Conservation (phyloP, 2,113 vertebrate species). For the Chloropsis hardwickii region DNA sequence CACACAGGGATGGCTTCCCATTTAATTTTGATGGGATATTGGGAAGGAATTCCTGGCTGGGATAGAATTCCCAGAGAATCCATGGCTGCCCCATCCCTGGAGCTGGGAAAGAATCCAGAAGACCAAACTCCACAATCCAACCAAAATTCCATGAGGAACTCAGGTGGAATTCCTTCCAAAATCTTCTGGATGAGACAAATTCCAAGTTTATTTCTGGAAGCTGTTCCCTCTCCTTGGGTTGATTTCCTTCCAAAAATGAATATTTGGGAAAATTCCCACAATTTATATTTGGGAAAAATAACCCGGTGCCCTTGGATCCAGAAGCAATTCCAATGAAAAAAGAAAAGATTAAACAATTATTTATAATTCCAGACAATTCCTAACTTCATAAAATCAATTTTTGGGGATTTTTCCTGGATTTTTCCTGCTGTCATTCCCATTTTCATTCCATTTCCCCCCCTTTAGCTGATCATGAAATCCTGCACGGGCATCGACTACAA, state of each 20-base stretch:
- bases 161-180: background rate
- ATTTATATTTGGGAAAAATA: background rate
- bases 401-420: background rate
- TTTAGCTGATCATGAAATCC: constrained; percentile 91
- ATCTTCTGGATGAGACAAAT: background rate
- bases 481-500: constrained; percentile 91
- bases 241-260: background rate
- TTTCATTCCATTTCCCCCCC: accelerated
- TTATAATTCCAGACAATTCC: background rate
- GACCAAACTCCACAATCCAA: background rate
- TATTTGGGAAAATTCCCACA: background rate
- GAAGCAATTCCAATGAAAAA: no score
- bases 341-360: background rate
- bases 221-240: background rate
- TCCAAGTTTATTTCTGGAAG: background rate
- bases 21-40: accelerated
- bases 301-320: background rate
- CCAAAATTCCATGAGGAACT: background rate
- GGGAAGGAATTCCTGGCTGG: background rate
- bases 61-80: background rate
- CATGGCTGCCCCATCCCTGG: background rate
- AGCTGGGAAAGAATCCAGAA: background rate
- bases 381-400: background rate
- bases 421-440: background rate
- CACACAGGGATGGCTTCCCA: background rate